phyloP scores from a whole-genome alignment of 2,888 invertebrate genomes.

The Tipula unca region DNA sequence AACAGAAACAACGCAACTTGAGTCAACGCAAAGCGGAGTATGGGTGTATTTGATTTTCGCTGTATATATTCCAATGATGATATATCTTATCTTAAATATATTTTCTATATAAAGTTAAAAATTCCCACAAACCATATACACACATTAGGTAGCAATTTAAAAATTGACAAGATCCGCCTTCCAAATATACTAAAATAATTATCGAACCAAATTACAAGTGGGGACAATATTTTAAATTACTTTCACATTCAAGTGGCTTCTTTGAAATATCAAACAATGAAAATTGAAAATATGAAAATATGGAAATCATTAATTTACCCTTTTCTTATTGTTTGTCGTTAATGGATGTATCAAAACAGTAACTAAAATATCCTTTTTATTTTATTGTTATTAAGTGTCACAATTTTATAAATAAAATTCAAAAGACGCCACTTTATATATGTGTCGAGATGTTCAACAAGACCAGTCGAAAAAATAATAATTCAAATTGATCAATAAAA shows the following conservation, averaged over 20 bases:
- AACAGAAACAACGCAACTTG: too few species aligned
- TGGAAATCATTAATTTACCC: background rate
- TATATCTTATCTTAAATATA: background rate
- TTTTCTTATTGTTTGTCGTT: background rate
- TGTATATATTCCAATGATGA: background rate
- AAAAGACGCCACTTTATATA: background rate
- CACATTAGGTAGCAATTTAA: background rate
- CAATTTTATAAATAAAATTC: background rate
- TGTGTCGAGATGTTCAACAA: background rate
- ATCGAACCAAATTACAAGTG: background rate
- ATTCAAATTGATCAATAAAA: background rate
- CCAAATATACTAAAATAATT: background rate
- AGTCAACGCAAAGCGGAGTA: too few species aligned
- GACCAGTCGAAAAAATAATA: background rate
- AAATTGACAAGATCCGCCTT: background rate
- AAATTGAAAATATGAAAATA: background rate
- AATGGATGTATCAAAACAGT: background rate
- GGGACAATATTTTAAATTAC: background rate
- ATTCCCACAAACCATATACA: background rate
- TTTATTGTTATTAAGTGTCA: background rate
- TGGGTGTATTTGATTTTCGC: too few species aligned
- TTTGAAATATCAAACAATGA: background rate
- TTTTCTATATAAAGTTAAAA: background rate
- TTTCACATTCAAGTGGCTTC: background rate
- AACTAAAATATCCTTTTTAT: background rate